Conservation (phyloP, 1,140 invertebrate genomes). For the Zophobas morio region DNA sequence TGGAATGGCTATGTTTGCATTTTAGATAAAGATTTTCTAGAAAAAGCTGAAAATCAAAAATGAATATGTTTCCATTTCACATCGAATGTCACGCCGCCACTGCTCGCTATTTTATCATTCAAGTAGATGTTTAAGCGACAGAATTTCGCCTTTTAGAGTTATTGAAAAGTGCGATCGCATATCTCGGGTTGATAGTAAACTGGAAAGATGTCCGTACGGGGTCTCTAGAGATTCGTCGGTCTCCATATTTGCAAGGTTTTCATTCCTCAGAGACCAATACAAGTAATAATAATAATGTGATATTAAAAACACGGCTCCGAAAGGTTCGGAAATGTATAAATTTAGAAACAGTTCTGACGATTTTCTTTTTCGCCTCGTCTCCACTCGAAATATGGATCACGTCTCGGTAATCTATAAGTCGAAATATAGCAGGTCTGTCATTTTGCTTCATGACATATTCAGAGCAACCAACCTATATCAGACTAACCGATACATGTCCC, state of each 20-base stretch:
- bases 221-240: constrained; percentile 36
- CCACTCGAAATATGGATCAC: constrained; percentile 47
- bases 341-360: constrained; percentile 21
- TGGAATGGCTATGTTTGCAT: no score
- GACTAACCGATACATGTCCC: constrained; percentile 46
- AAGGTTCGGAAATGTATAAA: constrained; percentile 16
- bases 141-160: constrained; percentile 63
- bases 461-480: constrained; percentile 50
- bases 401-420: constrained; percentile 50
- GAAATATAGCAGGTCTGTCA: constrained; percentile 48
- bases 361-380: constrained; percentile 26
- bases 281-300: constrained; percentile 28
- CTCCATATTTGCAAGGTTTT: constrained; percentile 33
- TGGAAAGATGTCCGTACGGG: constrained; percentile 55
- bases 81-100: constrained; percentile 12
- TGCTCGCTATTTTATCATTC: constrained; percentile 43
- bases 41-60: constrained; percentile 12
- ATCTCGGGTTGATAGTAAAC: constrained; percentile 62
- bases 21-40: no score
- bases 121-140: constrained; percentile 52
- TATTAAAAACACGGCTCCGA: constrained; percentile 9
- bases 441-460: constrained; percentile 54
- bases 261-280: constrained; percentile 21
- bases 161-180: constrained; percentile 65
- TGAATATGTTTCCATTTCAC: constrained; percentile 12